Conservation (phyloP, 2,797 vertebrate genomes). For the Anniella stebbinsi region DNA sequence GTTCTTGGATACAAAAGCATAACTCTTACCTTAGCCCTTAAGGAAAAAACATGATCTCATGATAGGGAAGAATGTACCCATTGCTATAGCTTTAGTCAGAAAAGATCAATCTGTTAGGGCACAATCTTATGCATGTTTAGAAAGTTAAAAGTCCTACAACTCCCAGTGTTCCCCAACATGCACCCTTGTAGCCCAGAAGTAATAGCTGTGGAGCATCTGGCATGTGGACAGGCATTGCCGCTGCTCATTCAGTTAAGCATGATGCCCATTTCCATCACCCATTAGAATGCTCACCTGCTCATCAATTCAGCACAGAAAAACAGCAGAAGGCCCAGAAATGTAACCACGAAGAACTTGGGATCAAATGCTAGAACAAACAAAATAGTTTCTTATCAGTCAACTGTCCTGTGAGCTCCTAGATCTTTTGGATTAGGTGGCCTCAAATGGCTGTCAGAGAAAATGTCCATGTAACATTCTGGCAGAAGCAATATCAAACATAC, state of each 20-base stretch:
- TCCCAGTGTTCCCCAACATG: not conserved
- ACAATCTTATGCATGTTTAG: not conserved
- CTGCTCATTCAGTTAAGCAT: not conserved
- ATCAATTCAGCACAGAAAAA: slow-evolving; percentile 90
- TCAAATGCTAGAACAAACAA: slow-evolving; percentile 87
- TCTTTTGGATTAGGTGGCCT: not conserved
- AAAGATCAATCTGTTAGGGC: not conserved
- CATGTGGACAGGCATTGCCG: not conserved
- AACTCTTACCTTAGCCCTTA: not conserved
- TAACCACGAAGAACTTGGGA: slow-evolving; percentile 89
- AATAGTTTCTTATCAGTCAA: not conserved
- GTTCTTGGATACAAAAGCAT: not conserved
- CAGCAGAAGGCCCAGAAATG: slow-evolving; percentile 86
- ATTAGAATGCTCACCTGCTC: slow-evolving; percentile 86
- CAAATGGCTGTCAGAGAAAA: not conserved
- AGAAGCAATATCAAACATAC: not conserved
- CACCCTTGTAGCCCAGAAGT: not conserved
- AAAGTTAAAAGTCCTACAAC: not conserved
- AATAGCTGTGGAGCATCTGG: not conserved
- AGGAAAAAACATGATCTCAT: not conserved
- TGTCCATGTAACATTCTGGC: not conserved
- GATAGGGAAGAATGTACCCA: not conserved
- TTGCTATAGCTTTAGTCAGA: not conserved
- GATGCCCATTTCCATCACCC: not conserved
- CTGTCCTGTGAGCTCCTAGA: not conserved